Conservation (phyloP, 2,888 invertebrate genomes). For the Apodemia zela region DNA sequence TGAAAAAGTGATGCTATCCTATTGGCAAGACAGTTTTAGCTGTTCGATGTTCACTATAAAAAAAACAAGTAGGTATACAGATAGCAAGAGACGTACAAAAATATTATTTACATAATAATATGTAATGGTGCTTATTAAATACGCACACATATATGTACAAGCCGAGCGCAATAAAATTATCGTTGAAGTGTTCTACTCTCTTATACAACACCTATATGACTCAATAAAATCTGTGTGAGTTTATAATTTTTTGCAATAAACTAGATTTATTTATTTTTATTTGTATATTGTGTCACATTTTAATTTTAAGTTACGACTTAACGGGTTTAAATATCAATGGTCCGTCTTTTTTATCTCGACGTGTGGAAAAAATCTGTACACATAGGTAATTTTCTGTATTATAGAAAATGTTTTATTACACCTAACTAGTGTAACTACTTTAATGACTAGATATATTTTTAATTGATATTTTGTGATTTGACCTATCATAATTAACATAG, state of each 20-base stretch:
- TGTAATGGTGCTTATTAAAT: too few species aligned
- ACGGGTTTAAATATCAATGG: not conserved
- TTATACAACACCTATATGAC: not conserved
- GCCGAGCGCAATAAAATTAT: too few species aligned
- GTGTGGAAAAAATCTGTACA: not conserved
- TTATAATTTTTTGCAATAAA: not conserved
- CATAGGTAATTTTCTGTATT: slow-evolving; percentile 4
- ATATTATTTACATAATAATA: too few species aligned
- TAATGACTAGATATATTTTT: not conserved
- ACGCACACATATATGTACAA: too few species aligned
- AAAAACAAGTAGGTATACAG: too few species aligned
- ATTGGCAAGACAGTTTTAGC: too few species aligned
- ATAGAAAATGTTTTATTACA: not conserved
- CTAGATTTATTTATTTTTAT: slow-evolving; percentile 9
- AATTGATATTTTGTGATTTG: not conserved
- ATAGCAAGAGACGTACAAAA: too few species aligned
- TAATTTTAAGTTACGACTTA: not conserved
- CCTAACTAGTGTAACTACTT: not conserved
- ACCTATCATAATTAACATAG: not conserved
- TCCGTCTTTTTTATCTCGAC: not conserved
- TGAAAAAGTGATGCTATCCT: too few species aligned
- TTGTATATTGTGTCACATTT: slow-evolving; percentile 9
- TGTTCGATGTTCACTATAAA: too few species aligned
- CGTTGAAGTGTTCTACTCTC: too few species aligned
- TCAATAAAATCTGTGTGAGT: not conserved